These are phyloP conservation scores for Parnassius orleans DNA, from an alignment of 2,888 invertebrate genomes.

Conservation along the genomic window DNA sequence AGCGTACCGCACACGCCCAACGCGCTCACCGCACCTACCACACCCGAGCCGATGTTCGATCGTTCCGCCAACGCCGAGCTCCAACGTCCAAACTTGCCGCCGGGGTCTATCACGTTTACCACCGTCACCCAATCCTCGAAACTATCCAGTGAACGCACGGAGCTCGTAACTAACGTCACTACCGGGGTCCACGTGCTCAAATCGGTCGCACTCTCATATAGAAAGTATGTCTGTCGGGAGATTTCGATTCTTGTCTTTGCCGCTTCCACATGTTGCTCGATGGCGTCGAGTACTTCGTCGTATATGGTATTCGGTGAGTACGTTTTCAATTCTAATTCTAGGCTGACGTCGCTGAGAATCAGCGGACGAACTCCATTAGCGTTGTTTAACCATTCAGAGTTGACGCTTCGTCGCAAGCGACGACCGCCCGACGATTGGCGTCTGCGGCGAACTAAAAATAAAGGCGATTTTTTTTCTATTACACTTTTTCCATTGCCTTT, in stretches of 20 bases:
- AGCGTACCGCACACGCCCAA: slow-evolving; percentile 30
- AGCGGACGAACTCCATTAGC: slow-evolving; percentile 23
- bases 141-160: slow-evolving; percentile 37
- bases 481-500: neutral
- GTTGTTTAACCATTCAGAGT: neutral
- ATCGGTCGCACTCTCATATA: slow-evolving; percentile 39
- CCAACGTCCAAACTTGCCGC: slow-evolving; percentile 32
- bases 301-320: slow-evolving; percentile 26
- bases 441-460: too few relatives aligned
- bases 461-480: neutral
- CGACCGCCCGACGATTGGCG: neutral
- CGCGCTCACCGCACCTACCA: slow-evolving; percentile 29
- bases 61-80: slow-evolving; percentile 29
- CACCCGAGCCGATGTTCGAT: slow-evolving; percentile 13
- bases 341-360: slow-evolving; percentile 32
- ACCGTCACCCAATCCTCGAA: slow-evolving; percentile 37
- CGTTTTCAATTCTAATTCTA: slow-evolving; percentile 2
- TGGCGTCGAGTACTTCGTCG: slow-evolving; percentile 33
- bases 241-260: slow-evolving; percentile 30
- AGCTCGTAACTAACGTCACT: slow-evolving; percentile 38
- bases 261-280: slow-evolving; percentile 28
- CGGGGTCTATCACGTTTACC: slow-evolving; percentile 38
- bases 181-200: slow-evolving; percentile 40
- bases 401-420: neutral
- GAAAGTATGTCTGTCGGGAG: slow-evolving; percentile 35